Base-by-base conservation (phyloP, 2,888 invertebrate genomes). In the Drosophila lutescens region DNA sequence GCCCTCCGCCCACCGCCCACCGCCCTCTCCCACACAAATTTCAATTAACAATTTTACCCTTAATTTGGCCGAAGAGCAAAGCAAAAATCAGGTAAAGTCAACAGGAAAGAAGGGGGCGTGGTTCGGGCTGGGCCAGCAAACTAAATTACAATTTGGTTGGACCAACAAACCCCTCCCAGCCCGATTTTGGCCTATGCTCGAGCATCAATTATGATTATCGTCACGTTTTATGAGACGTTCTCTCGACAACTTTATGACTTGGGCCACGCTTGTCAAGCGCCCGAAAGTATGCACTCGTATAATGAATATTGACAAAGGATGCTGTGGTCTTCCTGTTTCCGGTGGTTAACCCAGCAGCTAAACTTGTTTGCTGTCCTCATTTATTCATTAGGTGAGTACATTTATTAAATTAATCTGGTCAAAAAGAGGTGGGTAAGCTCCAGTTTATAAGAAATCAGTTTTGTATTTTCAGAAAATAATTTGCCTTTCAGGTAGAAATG, bases 201-300 rank as follows among this genome's bases (percentile, higher is more conserved):
- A 76, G 84, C 91, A 92, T 92, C 91, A 91, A 91, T 92, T 92
- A 91, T 89, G 92, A 92, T 92, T 92, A 92, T 91, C 90, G 90
- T 91, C 92, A 92, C 92, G 92, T 92, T 92, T 92, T 92, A 92
- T 91, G 91, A 91, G 91, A 91, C 91, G 90, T 91, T 89, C 87
- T 88, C 87, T 84, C 86, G 84, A 79, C 89, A 91, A 91, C 85
- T 91, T 91, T 91, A 91, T 91, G 91, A 90, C 83, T 80, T 66
- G 70, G 70, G 77, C 80, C 76, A 74, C 57, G 78, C 74, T 68
- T 70, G 74, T 77, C 79, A 75, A 81, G 68, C 80, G 59, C 56
- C 73, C 60, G 49, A 75, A 80, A 83, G 76, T 83, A 74, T 87
- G 79, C 86, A 83, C 81, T 78, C 78, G 60, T 81, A 86, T 91